phyloP scores from a whole-genome alignment of 53 echinoderm and acorn worm genomes.

The Henricia sp. region DNA sequence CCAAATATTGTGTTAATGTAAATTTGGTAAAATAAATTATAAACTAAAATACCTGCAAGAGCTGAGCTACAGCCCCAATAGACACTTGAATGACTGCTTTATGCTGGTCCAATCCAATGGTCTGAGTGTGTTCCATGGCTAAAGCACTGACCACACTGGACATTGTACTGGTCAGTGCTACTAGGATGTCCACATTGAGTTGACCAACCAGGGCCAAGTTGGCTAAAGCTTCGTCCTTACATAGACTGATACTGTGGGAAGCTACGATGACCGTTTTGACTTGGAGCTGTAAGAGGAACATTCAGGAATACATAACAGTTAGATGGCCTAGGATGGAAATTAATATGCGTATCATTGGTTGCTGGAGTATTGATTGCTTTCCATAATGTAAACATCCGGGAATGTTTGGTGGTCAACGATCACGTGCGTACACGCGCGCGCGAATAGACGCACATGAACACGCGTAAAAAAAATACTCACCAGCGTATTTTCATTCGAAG shows the following conservation, averaged over 20 bases:
- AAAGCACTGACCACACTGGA: slow-evolving; percentile 68
- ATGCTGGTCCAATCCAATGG: slow-evolving; percentile 20
- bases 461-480: too few species aligned
- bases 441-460: too few species aligned
- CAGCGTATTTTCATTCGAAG: too few species aligned
- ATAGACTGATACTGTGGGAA: slow-evolving; percentile 3
- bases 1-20: too few species aligned
- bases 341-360: too few species aligned
- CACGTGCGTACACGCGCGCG: too few species aligned
- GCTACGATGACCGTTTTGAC: slow-evolving; percentile 16
- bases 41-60: slow-evolving; percentile 71
- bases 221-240: slow-evolving; percentile 9
- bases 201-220: slow-evolving; percentile 16
- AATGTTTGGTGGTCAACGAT: too few species aligned
- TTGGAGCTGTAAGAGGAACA: slow-evolving; percentile 39
- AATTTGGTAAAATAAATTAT: too few species aligned
- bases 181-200: slow-evolving; percentile 53
- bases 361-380: too few species aligned
- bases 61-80: slow-evolving; percentile 41
- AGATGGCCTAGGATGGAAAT: too few species aligned
- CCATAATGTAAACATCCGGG: too few species aligned
- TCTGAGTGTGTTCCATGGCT: slow-evolving; percentile 66
- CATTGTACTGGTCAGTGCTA: slow-evolving; percentile 39
- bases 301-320: too few species aligned
- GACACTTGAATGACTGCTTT: slow-evolving; percentile 54